phyloP scores from a whole-genome alignment of 2,113 vertebrate species.

The Procavia capensis region DNA sequence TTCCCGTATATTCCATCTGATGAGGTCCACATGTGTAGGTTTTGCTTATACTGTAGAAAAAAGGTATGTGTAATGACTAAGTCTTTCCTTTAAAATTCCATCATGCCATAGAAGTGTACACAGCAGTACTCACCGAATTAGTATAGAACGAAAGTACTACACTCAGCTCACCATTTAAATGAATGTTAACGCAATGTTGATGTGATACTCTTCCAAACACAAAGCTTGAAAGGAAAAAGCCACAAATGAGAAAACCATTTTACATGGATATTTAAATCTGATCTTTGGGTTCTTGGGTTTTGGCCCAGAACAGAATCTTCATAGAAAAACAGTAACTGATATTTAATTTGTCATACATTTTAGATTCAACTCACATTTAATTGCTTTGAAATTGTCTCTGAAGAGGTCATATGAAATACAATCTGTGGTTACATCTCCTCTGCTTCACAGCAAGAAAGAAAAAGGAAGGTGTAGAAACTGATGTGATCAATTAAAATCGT shows the following conservation, averaged over 20 bases:
- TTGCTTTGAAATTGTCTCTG: conserved; percentile 43
- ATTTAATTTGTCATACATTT: conserved; percentile 26
- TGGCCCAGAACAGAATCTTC: conserved; percentile 17
- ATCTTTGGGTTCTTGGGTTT: conserved; percentile 46
- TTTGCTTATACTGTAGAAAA: too few species aligned
- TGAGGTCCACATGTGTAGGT: too few species aligned
- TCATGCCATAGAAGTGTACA: too few species aligned
- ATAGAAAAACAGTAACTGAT: conserved; percentile 36
- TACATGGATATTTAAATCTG: background rate
- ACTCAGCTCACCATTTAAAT: background rate
- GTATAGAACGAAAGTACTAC: background rate
- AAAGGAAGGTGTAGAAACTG: background rate
- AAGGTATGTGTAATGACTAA: too few species aligned
- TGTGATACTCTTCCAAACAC: background rate
- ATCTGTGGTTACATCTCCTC: conserved; percentile 29
- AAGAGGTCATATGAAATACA: conserved; percentile 30
- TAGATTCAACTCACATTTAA: conserved; percentile 8
- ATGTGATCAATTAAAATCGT: background rate
- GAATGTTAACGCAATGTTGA: background rate
- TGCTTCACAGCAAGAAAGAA: background rate
- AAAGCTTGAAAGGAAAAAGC: background rate
- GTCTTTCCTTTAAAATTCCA: too few species aligned
- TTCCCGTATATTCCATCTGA: too few species aligned
- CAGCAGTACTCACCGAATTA: background rate
- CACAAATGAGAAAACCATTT: background rate